phyloP scores from a whole-genome alignment of 2,888 invertebrate genomes.

The Rhodophaea formosa region DNA sequence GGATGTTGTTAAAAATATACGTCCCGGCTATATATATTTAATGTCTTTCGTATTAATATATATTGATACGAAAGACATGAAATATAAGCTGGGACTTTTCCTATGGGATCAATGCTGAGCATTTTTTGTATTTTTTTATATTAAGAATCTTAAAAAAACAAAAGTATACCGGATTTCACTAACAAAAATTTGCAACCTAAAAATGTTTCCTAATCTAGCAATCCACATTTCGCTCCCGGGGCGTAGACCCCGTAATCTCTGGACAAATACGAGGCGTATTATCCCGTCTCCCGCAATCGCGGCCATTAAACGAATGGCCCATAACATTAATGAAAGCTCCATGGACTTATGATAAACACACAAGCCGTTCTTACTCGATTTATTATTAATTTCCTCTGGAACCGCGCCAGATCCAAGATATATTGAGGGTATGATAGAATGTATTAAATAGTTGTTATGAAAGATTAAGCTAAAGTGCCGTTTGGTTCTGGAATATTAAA shows the following conservation, averaged over 20 bases:
- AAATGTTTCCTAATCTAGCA: too few species aligned
- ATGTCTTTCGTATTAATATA: too few species aligned
- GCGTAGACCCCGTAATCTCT: slow-evolving; percentile 15
- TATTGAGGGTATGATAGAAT: slow-evolving; percentile 16
- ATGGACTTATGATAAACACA: slow-evolving; percentile 28
- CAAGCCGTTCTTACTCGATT: slow-evolving; percentile 29
- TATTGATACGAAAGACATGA: too few species aligned
- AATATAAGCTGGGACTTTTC: too few species aligned
- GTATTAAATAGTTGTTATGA: neutral
- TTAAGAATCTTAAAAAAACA: too few species aligned
- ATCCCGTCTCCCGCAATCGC: slow-evolving; percentile 24
- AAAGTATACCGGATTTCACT: neutral
- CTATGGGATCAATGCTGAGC: too few species aligned
- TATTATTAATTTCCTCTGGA: slow-evolving; percentile 34
- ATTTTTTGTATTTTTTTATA: too few species aligned
- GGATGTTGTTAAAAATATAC: neutral
- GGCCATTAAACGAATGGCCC: slow-evolving; percentile 32
- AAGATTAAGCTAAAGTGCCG: neutral
- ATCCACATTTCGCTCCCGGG: neutral
- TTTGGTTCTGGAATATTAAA: too few species aligned
- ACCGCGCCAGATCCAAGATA: slow-evolving; percentile 28
- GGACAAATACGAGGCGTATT: slow-evolving; percentile 27
- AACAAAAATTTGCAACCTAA: neutral
- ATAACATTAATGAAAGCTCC: slow-evolving; percentile 32
- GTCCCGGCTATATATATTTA: too few species aligned